These are phyloP conservation scores for Chondrilla cf. caribensis DNA, from an alignment of 37 sponge, comb jelly and placozoan species.

Conservation along the genomic window DNA sequence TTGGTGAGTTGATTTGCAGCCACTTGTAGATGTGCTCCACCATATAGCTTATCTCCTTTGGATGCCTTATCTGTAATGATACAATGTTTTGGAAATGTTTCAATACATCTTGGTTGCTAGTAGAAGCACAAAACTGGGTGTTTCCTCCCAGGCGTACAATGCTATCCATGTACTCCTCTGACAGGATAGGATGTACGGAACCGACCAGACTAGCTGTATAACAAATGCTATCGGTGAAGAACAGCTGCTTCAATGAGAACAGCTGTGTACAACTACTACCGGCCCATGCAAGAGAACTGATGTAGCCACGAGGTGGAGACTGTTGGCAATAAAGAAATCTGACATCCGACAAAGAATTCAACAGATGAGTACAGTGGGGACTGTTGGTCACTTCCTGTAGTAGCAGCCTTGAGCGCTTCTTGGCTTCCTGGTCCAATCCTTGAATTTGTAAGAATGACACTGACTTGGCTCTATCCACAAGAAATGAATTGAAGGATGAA, in stretches of 20 bases:
- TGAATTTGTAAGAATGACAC: neutral
- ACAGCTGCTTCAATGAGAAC: neutral
- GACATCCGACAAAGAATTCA: neutral
- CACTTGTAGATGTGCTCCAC: neutral
- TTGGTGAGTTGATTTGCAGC: neutral
- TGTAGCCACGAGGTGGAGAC: slow-evolving; percentile 23
- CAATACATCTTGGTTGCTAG: neutral
- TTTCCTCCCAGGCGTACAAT: neutral
- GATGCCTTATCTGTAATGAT: neutral
- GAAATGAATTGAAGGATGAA: slow-evolving; percentile 3
- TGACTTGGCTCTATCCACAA: slow-evolving; percentile 27
- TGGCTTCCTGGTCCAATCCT: neutral
- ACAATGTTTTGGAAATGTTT: neutral
- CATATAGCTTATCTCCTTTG: neutral
- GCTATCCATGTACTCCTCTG: neutral
- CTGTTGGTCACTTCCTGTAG: neutral
- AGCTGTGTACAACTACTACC: neutral
- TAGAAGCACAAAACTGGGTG: neutral
- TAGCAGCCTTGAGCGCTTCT: neutral
- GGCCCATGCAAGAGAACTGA: slow-evolving; percentile 22
- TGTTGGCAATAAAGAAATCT: slow-evolving; percentile 24
- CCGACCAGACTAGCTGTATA: slow-evolving; percentile 25
- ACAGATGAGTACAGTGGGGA: neutral
- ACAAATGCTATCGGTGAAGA: neutral
- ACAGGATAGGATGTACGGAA: slow-evolving; percentile 21